phyloP scores from a whole-genome alignment of 1,140 invertebrate genomes.

The Drosophila kohkoa region DNA sequence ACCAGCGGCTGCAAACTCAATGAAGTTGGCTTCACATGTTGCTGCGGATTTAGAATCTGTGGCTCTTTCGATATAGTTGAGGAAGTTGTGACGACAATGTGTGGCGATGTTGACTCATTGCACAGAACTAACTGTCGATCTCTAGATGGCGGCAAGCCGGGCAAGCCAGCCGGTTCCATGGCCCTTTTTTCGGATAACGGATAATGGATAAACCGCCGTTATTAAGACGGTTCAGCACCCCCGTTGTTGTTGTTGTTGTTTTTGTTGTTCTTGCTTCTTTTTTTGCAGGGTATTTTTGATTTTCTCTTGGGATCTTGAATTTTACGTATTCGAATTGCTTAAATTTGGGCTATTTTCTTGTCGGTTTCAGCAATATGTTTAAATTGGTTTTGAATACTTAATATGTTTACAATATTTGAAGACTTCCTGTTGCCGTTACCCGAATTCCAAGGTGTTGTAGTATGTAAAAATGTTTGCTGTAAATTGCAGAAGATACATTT shows the following conservation, averaged over 20 bases:
- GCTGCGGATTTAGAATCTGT: not conserved
- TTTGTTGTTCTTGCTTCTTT: not conserved
- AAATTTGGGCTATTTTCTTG: not conserved
- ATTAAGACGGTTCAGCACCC: not conserved
- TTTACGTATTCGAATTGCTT: too few relatives aligned
- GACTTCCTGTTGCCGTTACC: not conserved
- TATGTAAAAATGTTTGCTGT: not conserved
- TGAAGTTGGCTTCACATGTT: slow-evolving; percentile 1
- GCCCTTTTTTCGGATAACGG: not conserved
- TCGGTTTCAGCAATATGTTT: not conserved
- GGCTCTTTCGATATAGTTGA: not conserved
- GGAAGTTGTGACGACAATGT: not conserved
- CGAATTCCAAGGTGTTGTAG: not conserved
- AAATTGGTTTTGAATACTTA: not conserved
- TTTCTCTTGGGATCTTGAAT: too few relatives aligned
- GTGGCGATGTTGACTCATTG: not conserved
- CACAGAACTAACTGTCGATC: not conserved
- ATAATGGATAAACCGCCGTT: not conserved
- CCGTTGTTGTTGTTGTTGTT: not conserved
- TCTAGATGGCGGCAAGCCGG: not conserved
- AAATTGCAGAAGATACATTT: not conserved
- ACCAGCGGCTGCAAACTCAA: not conserved
- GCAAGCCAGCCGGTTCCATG: not conserved
- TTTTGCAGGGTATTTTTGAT: too few relatives aligned
- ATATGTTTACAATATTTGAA: not conserved